These are phyloP conservation scores for Etheostoma nigrum DNA, from an alignment of 2,797 vertebrate genomes.

Conservation along the genomic window DNA sequence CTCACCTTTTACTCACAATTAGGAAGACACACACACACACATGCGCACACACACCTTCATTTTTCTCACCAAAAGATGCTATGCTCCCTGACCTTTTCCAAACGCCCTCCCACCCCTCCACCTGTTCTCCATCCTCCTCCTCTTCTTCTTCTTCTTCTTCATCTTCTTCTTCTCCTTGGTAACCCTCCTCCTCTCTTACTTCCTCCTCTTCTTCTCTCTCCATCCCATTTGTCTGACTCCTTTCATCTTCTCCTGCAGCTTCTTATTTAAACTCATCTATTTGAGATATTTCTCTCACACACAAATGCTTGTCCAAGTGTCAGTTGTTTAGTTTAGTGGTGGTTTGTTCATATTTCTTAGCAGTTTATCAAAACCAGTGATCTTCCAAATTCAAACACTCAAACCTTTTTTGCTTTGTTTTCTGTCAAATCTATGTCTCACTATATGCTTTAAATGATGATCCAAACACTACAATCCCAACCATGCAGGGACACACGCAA, in stretches of 20 bases:
- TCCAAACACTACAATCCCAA: not conserved
- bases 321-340: not conserved
- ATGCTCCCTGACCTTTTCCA: conserved; percentile 71
- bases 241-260: conserved; percentile 55
- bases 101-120: conserved; percentile 47
- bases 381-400: not conserved
- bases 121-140: conserved; percentile 54
- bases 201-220: conserved; percentile 34
- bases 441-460: not conserved
- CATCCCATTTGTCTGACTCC: conserved; percentile 52
- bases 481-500: not conserved
- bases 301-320: conserved; percentile 17
- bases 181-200: conserved; percentile 41
- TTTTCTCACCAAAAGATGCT: conserved; percentile 62
- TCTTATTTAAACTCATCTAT: conserved; percentile 55
- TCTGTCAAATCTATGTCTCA: not conserved
- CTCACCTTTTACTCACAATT: conserved; percentile 77
- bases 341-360: conserved; percentile 6
- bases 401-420: conserved; percentile 8
- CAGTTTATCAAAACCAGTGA: not conserved
- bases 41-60: conserved; percentile 45
- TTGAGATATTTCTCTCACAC: conserved; percentile 36
- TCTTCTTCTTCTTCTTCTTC: conserved; percentile 19
- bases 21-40: conserved; percentile 60
- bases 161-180: conserved; percentile 30